Conservation (phyloP, 64 coral and sea anemone genomes). For the Porites australiensis region DNA sequence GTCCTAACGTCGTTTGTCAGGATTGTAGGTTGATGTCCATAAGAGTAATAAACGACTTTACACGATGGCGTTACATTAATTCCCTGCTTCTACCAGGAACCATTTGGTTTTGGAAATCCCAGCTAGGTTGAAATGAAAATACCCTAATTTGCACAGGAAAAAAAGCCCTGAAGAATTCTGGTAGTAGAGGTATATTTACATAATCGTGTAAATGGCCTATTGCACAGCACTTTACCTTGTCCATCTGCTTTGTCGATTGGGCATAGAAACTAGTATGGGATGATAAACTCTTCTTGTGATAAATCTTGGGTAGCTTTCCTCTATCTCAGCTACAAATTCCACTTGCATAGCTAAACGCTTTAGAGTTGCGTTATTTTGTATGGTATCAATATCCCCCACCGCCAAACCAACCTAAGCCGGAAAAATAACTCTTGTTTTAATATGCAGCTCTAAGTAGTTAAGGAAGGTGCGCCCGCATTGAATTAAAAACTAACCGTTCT, state of each 20-base stretch:
- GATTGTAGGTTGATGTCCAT: too few relatives aligned
- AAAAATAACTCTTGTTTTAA: background rate
- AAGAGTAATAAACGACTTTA: too few relatives aligned
- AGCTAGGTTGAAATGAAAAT: too few relatives aligned
- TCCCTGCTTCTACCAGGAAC: too few relatives aligned
- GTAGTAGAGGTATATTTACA: too few relatives aligned
- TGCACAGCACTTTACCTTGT: background rate
- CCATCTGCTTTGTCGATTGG: slow-evolving; percentile 39
- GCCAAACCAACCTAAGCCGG: slow-evolving; percentile 21
- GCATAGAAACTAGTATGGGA: slow-evolving; percentile 6
- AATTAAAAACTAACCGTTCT: too few relatives aligned
- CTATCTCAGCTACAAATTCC: slow-evolving; percentile 68
- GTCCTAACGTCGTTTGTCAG: too few relatives aligned
- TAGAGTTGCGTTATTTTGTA: slow-evolving; percentile 60
- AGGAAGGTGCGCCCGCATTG: background rate
- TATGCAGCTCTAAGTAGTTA: background rate
- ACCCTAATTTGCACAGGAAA: too few relatives aligned
- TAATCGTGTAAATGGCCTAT: too few relatives aligned
- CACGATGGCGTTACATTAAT: too few relatives aligned
- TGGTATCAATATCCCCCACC: slow-evolving; percentile 65
- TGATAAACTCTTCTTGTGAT: slow-evolving; percentile 63
- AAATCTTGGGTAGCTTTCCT: slow-evolving; percentile 71
- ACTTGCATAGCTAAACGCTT: slow-evolving; percentile 67
- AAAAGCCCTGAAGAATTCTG: too few relatives aligned
- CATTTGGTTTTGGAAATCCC: too few relatives aligned